Conservation (phyloP, 2,113 vertebrate genomes). For the Aldabrachelys gigantea region DNA sequence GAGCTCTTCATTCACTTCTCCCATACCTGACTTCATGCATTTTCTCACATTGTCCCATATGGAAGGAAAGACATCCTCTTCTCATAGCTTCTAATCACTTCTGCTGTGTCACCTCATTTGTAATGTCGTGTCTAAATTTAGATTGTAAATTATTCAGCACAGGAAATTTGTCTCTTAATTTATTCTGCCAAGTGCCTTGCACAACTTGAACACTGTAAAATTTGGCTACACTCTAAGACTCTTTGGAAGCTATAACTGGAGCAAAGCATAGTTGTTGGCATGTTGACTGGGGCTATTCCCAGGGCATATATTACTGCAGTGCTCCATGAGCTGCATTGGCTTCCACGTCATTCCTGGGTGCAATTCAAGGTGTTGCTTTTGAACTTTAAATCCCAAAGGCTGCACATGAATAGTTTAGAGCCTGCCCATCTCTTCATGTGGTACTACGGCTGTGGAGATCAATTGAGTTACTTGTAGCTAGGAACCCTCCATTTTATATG, state of each 20-base stretch:
- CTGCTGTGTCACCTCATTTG: background rate
- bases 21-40: background rate
- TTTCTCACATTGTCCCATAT: fast-evolving
- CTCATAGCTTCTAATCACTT: background rate
- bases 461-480: background rate
- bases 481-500: background rate
- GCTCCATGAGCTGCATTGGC: fast-evolving
- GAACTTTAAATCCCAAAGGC: fast-evolving
- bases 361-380: background rate
- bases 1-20: background rate
- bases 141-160: constrained; percentile 10
- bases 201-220: background rate
- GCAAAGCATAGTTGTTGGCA: background rate
- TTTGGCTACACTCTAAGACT: constrained; percentile 12
- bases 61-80: background rate
- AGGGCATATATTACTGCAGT: background rate
- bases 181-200: constrained; percentile 28
- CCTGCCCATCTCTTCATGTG: background rate
- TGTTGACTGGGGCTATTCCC: background rate
- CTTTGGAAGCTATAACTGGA: background rate
- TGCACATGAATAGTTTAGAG: background rate
- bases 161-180: background rate
- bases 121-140: constrained; percentile 39
- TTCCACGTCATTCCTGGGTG: background rate
- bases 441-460: background rate